Evolutionary conservation across 2,888 invertebrate species (phyloP).

Genomic region (Unio pictorum): DNA sequence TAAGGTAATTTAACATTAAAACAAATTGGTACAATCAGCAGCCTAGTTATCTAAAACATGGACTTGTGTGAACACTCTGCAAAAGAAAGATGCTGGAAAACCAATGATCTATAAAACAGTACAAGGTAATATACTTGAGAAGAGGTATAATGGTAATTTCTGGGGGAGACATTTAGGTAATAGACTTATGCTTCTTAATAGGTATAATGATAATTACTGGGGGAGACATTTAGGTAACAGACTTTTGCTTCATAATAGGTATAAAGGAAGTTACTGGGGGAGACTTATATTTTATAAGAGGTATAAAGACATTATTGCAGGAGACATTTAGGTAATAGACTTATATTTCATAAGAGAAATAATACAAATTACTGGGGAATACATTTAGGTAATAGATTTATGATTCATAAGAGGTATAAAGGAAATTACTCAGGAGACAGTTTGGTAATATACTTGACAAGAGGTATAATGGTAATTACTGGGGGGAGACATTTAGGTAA

Average conservation of each 20-base stretch:
- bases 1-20: too few species aligned
- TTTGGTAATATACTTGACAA: conserved; percentile 78
- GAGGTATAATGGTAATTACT: background rate
- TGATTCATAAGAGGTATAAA: conserved; percentile 89
- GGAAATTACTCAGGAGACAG: conserved; percentile 84
- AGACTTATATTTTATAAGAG: conserved; percentile 71
- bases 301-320: conserved; percentile 81
- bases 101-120: too few species aligned
- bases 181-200: conserved; percentile 81
- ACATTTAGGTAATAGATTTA: conserved; percentile 57
- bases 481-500: background rate
- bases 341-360: conserved; percentile 80
- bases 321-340: conserved; percentile 4
- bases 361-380: background rate
- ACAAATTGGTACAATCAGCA: too few species aligned
- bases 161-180: background rate
- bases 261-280: background rate
- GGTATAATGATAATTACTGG: conserved; percentile 89
- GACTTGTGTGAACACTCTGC: too few species aligned
- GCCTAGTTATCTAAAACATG: too few species aligned
- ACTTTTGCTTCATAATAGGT: conserved; percentile 29
- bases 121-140: too few species aligned
- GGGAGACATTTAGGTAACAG: conserved; percentile 82
- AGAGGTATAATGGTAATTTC: background rate
- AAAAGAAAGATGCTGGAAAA: too few species aligned